These are phyloP conservation scores for Chrysolina americana DNA, from an alignment of 2,888 invertebrate genomes.

Conservation along the genomic window DNA sequence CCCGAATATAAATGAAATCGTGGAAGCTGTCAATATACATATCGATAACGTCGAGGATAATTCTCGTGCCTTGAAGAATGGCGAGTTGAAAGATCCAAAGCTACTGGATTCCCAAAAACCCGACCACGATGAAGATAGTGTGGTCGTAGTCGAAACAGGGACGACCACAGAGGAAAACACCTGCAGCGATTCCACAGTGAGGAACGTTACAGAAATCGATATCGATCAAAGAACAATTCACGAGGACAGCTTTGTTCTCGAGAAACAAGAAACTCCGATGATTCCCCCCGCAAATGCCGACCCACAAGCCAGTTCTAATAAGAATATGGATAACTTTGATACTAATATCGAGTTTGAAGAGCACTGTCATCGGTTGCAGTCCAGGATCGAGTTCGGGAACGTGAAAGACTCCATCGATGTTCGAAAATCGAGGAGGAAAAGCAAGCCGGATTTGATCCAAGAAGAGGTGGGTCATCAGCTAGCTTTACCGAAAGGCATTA, in stretches of 20 bases:
- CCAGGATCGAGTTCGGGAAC: slow-evolving; percentile 80
- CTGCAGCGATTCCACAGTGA: slow-evolving; percentile 68
- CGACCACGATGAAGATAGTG: slow-evolving; percentile 73
- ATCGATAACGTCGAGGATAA: slow-evolving; percentile 34
- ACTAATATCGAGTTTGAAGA: slow-evolving; percentile 71
- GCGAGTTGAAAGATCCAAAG: not conserved
- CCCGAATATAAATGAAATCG: slow-evolving; percentile 59
- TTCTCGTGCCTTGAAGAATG: not conserved
- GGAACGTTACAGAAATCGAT: slow-evolving; percentile 64
- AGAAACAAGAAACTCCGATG: not conserved
- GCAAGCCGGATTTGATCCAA: slow-evolving; percentile 66
- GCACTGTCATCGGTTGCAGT: slow-evolving; percentile 78
- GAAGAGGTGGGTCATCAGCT: slow-evolving; percentile 63
- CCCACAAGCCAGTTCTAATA: not conserved
- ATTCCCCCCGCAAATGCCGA: not conserved
- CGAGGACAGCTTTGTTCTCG: not conserved
- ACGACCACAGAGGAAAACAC: slow-evolving; percentile 76
- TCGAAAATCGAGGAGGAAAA: slow-evolving; percentile 73
- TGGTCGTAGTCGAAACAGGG: slow-evolving; percentile 72
- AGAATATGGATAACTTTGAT: slow-evolving; percentile 42
- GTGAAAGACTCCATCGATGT: slow-evolving; percentile 79
- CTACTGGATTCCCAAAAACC: slow-evolving; percentile 51
- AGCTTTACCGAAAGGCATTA: slow-evolving; percentile 50
- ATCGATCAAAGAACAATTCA: slow-evolving; percentile 44
- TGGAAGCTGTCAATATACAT: slow-evolving; percentile 51